phyloP scores from a whole-genome alignment of 1,140 invertebrate species.

The Lerema accius region DNA sequence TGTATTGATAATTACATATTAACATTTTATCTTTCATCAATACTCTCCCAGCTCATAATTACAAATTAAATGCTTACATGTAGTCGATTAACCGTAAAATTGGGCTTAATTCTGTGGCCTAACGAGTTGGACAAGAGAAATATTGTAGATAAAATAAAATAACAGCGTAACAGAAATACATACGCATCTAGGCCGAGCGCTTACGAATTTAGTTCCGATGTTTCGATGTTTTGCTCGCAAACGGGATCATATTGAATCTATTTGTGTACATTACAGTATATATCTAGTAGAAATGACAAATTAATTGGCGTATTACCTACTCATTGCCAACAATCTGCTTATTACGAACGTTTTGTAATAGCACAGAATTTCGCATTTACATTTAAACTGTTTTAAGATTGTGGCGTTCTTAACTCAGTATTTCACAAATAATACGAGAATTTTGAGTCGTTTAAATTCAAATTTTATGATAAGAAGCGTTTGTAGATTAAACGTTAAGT shows the following conservation, averaged over 20 bases:
- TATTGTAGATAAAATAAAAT: slow-evolving; percentile 68
- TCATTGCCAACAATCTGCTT: too few relatives aligned
- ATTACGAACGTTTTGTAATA: too few relatives aligned
- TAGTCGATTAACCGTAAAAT: slow-evolving; percentile 3
- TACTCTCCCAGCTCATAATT: neutral
- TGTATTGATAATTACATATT: too few relatives aligned
- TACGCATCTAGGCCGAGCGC: slow-evolving; percentile 59
- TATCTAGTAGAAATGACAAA: slow-evolving; percentile 17
- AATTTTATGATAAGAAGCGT: too few relatives aligned
- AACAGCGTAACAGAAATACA: slow-evolving; percentile 74
- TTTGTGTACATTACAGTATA: slow-evolving; percentile 44
- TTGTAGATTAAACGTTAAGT: too few relatives aligned
- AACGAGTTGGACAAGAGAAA: slow-evolving; percentile 32
- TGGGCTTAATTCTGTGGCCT: slow-evolving; percentile 15
- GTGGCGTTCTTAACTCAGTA: too few relatives aligned
- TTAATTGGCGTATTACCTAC: too few relatives aligned
- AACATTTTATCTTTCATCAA: neutral
- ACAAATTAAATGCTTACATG: neutral
- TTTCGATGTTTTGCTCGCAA: slow-evolving; percentile 55
- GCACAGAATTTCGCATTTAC: too few relatives aligned
- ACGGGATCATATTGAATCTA: slow-evolving; percentile 60
- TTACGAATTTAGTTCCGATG: slow-evolving; percentile 60
- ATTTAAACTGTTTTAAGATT: too few relatives aligned
- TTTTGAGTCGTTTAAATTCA: too few relatives aligned
- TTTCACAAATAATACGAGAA: too few relatives aligned